Evolutionary conservation across 1,140 invertebrate species (phyloP).

Genomic region (Dendroctonus ponderosae): DNA sequence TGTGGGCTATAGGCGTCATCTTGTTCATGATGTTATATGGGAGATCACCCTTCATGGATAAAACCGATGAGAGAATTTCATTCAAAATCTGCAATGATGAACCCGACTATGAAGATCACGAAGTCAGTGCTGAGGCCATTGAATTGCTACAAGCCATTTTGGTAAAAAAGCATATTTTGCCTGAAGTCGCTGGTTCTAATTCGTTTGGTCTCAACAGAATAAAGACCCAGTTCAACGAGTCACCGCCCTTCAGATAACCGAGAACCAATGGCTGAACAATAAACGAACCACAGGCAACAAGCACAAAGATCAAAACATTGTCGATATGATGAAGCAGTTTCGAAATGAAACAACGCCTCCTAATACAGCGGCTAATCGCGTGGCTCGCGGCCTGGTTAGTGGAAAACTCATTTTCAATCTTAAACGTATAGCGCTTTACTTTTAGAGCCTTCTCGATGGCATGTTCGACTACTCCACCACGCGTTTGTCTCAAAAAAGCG

Average conservation of each 20-base stretch:
- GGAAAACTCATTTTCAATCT: not conserved
- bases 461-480: not conserved
- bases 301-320: constrained; percentile 40
- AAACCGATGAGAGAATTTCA: constrained; percentile 43
- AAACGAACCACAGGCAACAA: constrained; percentile 36
- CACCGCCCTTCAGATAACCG: constrained; percentile 54
- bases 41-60: constrained; percentile 48
- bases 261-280: constrained; percentile 57
- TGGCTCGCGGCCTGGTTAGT: constrained; percentile 23
- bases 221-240: constrained; percentile 57
- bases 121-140: constrained; percentile 44
- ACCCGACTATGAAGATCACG: constrained; percentile 26
- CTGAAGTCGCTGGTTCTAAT: not conserved
- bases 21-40: constrained; percentile 54
- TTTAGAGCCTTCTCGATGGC: constrained; percentile 7
- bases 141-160: constrained; percentile 54
- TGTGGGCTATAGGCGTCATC: constrained; percentile 61
- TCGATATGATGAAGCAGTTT: constrained; percentile 48
- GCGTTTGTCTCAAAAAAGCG: not conserved
- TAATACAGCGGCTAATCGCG: not conserved
- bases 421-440: not conserved
- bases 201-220: constrained; percentile 20
- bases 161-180: constrained; percentile 13
- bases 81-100: constrained; percentile 45
- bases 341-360: constrained; percentile 6